A percentile compares a stretch with the other conserved stretches of the same genome.
These are phyloP conservation scores for Leptothorax acervorum DNA, from an alignment of 2,888 invertebrate species.

Conservation along the genomic window DNA sequence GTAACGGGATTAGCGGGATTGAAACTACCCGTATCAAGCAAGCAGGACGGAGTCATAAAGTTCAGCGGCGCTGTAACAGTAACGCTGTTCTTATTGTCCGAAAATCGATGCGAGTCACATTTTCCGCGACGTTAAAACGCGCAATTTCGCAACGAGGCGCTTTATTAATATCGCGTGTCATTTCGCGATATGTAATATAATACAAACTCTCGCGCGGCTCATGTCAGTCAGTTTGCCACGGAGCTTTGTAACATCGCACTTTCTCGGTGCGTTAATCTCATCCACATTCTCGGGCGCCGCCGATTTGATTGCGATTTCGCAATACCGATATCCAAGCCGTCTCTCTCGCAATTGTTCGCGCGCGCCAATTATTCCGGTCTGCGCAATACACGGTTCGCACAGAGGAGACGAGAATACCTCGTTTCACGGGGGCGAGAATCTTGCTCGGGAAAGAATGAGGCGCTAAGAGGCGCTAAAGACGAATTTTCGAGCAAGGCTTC, in stretches of 20 bases:
- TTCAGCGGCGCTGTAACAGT: background rate
- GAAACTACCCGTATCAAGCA: constrained; percentile 22
- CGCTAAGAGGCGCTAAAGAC: constrained; percentile 31
- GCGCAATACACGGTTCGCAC: constrained; percentile 28
- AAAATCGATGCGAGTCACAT: constrained; percentile 39
- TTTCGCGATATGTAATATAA: background rate
- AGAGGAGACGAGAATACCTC: constrained; percentile 18
- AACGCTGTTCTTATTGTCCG: constrained; percentile 10
- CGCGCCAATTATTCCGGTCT: constrained; percentile 39
- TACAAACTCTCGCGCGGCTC: constrained; percentile 4
- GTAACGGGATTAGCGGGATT: constrained; percentile 36
- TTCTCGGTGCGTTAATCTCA: constrained; percentile 42
- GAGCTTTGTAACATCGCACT: constrained; percentile 19
- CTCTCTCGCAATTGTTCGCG: constrained; percentile 31
- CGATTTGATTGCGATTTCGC: constrained; percentile 37
- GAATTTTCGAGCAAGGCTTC: constrained; percentile 42
- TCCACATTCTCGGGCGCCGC: background rate
- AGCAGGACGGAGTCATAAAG: constrained; percentile 7
- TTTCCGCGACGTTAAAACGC: constrained; percentile 10
- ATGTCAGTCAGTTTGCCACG: background rate
- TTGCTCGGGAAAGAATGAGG: constrained; percentile 4
- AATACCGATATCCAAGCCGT: constrained; percentile 14
- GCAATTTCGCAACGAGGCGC: constrained; percentile 4
- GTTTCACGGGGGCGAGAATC: constrained; percentile 29
- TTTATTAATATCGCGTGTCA: constrained; percentile 19